Base-by-base conservation (phyloP, 2,113 vertebrate species). In the Etheostoma cragini region DNA sequence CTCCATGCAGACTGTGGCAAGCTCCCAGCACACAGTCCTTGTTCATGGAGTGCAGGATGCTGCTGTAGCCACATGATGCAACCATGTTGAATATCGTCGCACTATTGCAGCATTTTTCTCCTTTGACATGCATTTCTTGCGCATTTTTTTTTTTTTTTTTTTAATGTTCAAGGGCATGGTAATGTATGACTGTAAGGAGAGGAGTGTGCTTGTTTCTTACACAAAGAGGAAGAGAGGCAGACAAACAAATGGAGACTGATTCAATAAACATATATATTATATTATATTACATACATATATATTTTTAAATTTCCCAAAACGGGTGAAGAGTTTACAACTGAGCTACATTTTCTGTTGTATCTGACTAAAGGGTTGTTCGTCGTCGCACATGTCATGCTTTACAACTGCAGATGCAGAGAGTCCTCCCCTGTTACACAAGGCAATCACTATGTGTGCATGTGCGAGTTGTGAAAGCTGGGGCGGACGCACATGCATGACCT, bases 341-440 rank as follows among this genome's bases (percentile, higher is more conserved):
- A 76, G 74, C 47, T 30, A 8, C 11, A 26, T 75, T 47, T 63
- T 56, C 24, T 70, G 52, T 57, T 79, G 30, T n/a, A 61, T 81
- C 11, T 83, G 78, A 84, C 73, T 85, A 78, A 42, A 47, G 72
- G 72, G 83, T 52, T 75, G 61, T 66, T 73, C 38, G 8, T 1
- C 35, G 50, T 60, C 0, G 42, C 72, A 87, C 88, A 84, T 91
- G 90, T 90, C 80, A 87, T 56, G 78, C 81, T 81, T 45, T 81
- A 57, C 61, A 84, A 76, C n/a, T 57, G 87, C 86, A 75, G 85
- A 86, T 81, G 88, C 72, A 66, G 63, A 66, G 63, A 83, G 63
- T 71, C 60, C 82, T 82, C 42, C 80, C 79, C 72, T 72, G 61
- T 88, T 91, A 88, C 87, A 88, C 88, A 86, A 92, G 84, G 72